Percentiles rank a stretch among this genome's conserved stretches.
phyloP scores from a whole-genome alignment of 2,888 invertebrate genomes.

The Noctua janthina region DNA sequence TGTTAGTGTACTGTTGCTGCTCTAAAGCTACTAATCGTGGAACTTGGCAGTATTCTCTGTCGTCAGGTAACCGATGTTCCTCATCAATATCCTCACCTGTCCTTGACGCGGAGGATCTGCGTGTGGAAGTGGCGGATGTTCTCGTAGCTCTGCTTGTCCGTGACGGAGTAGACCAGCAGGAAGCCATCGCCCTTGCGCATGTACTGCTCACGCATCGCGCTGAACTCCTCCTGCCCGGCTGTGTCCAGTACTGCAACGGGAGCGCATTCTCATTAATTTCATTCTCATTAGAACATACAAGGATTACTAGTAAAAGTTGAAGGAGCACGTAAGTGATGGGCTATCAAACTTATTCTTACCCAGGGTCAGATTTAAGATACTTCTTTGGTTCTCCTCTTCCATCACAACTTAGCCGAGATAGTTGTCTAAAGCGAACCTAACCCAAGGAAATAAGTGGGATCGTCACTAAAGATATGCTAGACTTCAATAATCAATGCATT shows the following conservation, averaged over 20 bases:
- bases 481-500: background rate
- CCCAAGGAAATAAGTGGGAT: background rate
- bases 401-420: background rate
- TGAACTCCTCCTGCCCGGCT: slow-evolving; percentile 98
- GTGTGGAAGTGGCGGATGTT: slow-evolving; percentile 97
- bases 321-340: background rate
- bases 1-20: background rate
- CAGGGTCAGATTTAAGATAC: background rate
- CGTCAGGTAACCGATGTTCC: background rate
- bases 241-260: slow-evolving; percentile 95
- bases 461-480: background rate
- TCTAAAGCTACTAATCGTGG: background rate
- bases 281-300: background rate
- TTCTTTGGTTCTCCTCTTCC: background rate
- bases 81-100: slow-evolving; percentile 79
- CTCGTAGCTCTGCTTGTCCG: slow-evolving; percentile 97
- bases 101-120: slow-evolving; percentile 97
- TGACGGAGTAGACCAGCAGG: slow-evolving; percentile 97
- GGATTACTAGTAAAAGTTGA: background rate
- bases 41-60: background rate
- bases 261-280: background rate
- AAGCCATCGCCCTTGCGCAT: slow-evolving; percentile 98
- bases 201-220: slow-evolving; percentile 98
- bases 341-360: background rate
- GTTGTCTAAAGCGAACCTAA: background rate